Conservation (phyloP, 2,888 invertebrate genomes). For the Tolmerus cingulatus region DNA sequence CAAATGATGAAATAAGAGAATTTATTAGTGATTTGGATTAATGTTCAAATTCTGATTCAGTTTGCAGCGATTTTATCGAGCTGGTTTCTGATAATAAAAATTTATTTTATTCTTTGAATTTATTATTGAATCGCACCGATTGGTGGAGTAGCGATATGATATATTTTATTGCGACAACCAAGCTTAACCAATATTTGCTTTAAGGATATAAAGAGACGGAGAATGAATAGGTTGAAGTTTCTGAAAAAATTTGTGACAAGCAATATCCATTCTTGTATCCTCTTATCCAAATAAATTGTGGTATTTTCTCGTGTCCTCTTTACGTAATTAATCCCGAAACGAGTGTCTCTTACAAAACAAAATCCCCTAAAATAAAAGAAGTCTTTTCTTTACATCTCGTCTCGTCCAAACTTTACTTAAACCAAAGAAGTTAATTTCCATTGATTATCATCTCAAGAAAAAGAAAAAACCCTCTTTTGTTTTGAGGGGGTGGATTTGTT, state of each 20-base stretch:
- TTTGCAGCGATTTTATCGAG: background rate
- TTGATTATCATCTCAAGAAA: constrained; percentile 4
- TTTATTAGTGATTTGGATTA: background rate
- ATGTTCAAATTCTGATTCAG: background rate
- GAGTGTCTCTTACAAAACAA: background rate
- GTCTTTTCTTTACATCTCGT: background rate
- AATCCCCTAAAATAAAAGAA: background rate
- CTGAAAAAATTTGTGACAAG: background rate
- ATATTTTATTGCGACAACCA: background rate
- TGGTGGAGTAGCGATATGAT: background rate
- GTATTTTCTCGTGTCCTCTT: background rate
- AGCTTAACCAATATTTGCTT: background rate
- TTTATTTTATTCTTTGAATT: background rate
- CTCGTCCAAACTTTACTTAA: background rate
- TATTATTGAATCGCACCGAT: background rate
- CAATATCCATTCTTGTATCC: background rate
- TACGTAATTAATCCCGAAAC: background rate
- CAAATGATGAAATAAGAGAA: background rate
- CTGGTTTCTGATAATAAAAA: background rate
- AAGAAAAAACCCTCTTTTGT: background rate
- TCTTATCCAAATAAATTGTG: background rate
- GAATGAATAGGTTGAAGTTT: background rate
- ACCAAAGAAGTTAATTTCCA: constrained; percentile 13
- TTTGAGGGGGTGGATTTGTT: constrained; percentile 4
- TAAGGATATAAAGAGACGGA: background rate